Percentiles rank a stretch among this genome's conserved stretches.
phyloP scores from a whole-genome alignment of 2,888 invertebrate genomes.

The Dasysyrphus albostriatus region DNA sequence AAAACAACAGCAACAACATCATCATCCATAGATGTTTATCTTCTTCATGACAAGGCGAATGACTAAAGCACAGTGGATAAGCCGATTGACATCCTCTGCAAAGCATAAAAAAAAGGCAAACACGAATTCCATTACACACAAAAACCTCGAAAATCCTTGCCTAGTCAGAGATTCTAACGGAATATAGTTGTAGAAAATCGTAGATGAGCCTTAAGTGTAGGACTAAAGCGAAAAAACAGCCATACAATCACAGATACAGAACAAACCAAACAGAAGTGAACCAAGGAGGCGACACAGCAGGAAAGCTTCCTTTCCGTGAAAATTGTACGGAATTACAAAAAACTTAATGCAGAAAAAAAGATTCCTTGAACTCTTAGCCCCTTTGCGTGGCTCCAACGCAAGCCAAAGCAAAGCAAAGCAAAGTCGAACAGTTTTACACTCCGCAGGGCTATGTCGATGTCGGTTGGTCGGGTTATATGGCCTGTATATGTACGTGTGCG shows the following conservation, averaged over 20 bases:
- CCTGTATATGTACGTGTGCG: not conserved
- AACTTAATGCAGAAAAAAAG: conserved; percentile 27
- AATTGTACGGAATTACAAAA: conserved; percentile 40
- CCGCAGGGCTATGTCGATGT: conserved; percentile 24
- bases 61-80: conserved; percentile 36
- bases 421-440: conserved; percentile 10
- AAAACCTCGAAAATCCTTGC: not conserved
- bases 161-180: not conserved
- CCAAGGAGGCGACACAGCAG: conserved; percentile 33
- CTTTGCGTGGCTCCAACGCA: conserved; percentile 10
- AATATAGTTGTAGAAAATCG: conserved; percentile 1
- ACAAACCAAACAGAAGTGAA: not conserved
- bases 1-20: no score
- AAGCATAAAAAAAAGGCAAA: not conserved
- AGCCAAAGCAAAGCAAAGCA: not conserved
- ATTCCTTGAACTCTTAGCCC: conserved; percentile 51
- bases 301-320: conserved; percentile 44
- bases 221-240: conserved; percentile 17
- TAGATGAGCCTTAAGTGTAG: conserved; percentile 37
- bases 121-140: conserved; percentile 39
- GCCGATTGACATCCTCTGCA: conserved; percentile 41
- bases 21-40: conserved; percentile 27
- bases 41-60: conserved; percentile 14
- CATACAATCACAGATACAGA: conserved; percentile 2
- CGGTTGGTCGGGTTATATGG: not conserved